Evolutionary conservation across 2,888 invertebrate genomes (phyloP).

Genomic region (Orthosia cruda): DNA sequence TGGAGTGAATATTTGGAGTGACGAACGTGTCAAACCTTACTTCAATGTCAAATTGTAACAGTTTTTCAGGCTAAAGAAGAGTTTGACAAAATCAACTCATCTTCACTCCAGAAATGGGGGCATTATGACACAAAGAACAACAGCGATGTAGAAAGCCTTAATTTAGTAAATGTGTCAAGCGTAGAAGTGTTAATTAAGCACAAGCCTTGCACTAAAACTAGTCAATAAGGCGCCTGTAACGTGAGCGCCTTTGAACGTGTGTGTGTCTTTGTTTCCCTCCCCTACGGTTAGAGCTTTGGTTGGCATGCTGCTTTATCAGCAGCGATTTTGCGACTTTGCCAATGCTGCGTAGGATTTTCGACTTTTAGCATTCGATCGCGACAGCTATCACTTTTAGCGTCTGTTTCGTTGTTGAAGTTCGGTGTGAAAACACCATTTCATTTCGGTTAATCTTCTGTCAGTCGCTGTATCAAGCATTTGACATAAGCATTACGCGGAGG

Average conservation of each 20-base stretch:
- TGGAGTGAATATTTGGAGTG: no score
- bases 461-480: neutral
- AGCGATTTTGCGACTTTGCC: neutral
- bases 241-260: constrained; percentile 56
- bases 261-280: constrained; percentile 49
- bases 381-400: neutral
- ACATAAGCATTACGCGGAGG: no score
- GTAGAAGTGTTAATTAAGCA: constrained; percentile 52
- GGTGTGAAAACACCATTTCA: neutral
- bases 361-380: neutral
- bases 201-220: constrained; percentile 45
- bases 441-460: neutral
- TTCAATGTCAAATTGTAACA: no score
- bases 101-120: no score
- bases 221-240: constrained; percentile 51
- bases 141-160: neutral
- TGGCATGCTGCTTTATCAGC: constrained; percentile 4
- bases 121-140: neutral
- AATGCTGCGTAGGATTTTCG: neutral
- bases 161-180: constrained; percentile 49
- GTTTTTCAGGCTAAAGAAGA: no score
- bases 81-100: no score
- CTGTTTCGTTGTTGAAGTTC: neutral
- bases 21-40: no score
- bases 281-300: constrained; percentile 23